Base-by-base conservation (phyloP, 2,888 invertebrate genomes). In the Tricholauxania praeusta region DNA sequence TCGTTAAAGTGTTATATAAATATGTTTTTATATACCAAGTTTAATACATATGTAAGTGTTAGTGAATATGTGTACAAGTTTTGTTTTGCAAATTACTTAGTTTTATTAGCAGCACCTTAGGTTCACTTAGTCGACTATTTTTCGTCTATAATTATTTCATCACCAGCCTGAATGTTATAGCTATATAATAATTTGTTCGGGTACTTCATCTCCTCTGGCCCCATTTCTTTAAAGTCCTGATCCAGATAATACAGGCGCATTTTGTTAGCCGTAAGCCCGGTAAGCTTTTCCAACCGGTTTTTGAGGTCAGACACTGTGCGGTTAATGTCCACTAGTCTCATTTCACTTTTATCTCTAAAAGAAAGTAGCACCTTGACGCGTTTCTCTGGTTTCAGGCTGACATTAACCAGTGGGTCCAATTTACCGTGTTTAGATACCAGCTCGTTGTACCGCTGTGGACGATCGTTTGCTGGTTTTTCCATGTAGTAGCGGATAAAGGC, bases 401-500 rank as follows among this genome's bases (percentile, higher is more conserved):
- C 92, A 78, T 96, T 93, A 70, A 96, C 96, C 80, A 98, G 89
- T 0, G 96, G 97, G 87, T 96, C 94, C 74, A 98, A 89, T 87
- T 95, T 93, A 68, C 98, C 98, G 86, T 98, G 96, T 76, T 94
- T 92, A 62, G 91, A 90, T 59, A 95, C 91, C 77, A 98, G 89
- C 87, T 97, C 96, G 84, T 94, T 94, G 87, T 85, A 87, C 17
- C 87, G 93, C 79, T 92, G 91, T 12, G 96, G 96, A 52, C 93
- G 90, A 81, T 95, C 94, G 72, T 92, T 91, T 87, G 94, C 94
- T 1, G 95, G 93, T 81, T 93, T 93, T 84, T 96, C 94, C 94
- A 96, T 94, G 86, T 95, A 97, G 85, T 95, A 93, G 74, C 98
- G 90, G 80, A 98, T 95, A 87, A 97, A 98, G 77, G 96, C 95